Evolutionary conservation across 2,797 vertebrate species (phyloP).

Genomic region (Megaceryle alcyon): DNA sequence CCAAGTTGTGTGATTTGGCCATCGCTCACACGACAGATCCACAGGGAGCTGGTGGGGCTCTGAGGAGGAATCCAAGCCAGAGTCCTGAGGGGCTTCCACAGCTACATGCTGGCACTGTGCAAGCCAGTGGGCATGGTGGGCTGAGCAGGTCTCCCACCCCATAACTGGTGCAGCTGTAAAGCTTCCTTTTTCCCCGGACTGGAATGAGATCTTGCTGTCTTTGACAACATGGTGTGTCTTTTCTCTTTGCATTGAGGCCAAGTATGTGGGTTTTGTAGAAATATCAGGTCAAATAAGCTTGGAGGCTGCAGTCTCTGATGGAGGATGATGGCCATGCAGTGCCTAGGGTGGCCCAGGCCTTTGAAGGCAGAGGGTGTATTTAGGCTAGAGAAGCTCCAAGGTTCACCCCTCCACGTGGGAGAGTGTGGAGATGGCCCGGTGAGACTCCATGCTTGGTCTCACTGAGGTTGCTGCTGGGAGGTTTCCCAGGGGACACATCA

Average conservation of each 20-base stretch:
- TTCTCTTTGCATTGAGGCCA: no score
- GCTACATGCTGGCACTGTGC: fast-evolving
- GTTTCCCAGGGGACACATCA: fast-evolving
- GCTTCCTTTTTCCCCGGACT: fast-evolving
- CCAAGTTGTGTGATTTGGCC: background rate
- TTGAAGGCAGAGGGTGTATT: background rate
- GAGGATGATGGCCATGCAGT: fast-evolving
- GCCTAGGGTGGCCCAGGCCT: background rate
- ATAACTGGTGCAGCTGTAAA: fast-evolving
- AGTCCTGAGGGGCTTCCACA: background rate
- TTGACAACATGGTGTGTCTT: fast-evolving
- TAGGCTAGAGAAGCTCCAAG: background rate
- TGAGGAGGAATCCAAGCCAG: background rate
- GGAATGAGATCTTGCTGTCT: background rate
- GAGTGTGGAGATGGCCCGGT: background rate
- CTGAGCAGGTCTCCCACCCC: background rate
- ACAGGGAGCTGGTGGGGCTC: background rate
- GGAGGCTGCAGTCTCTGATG: background rate
- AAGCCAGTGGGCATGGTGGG: fast-evolving
- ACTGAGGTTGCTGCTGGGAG: background rate
- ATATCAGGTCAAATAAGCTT: fast-evolving
- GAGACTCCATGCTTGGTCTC: background rate
- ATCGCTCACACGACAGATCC: fast-evolving
- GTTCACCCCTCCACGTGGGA: fast-evolving
- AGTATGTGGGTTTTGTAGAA: fast-evolving